Evolutionary conservation across 2,113 vertebrate species (phyloP), one percentile per base, ranked within the genome.

Genomic region (Athene noctua): DNA sequence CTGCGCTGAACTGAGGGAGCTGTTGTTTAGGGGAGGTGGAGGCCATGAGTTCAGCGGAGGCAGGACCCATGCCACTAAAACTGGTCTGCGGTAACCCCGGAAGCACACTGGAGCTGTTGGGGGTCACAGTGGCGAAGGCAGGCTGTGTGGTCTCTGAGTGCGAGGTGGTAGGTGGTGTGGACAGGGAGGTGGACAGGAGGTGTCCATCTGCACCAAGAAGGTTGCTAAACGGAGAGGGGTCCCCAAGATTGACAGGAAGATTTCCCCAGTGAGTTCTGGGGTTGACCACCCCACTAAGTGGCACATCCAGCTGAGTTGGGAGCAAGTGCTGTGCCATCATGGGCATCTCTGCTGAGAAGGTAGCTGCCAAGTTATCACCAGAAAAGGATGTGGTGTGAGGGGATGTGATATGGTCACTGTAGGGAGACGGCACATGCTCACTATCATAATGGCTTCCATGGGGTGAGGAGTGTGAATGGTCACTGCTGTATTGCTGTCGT

Each of bases 1-100:
- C 99, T 42, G 99, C 99, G 66, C 99, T 99, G 98, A 99, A 99
- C 98, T 99, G 99, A 90, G 99, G 99, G 97, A 99, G 99, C 96
- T 99, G 99, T 81, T 99, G 99, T 97, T 99, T 99, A 97, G 99
- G 98, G 95, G 99, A 99, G 65, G 98, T 97, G 96, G 99, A 99
- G 97, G 98, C 98, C 98, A 99, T 97, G 65, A 99, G 98, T 87
- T 99, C 99, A 42, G 99, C 97, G 1, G 98, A 98, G 15, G 98
- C 97, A 80, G 99, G 97, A 96, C 98, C 98, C 97, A 98, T 96
- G 96, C 98, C 98, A 49, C 99, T 99, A 97, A 99, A 97, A 97
- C 98, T 99, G 78, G 98, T 98, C 98, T 99, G 99, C 21, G 99
- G 99, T 95, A 99, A 98, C 93, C 99, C 99, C 77, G 99, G 99